These are phyloP conservation scores for Diabrotica undecimpunctata DNA, from an alignment of 1,140 invertebrate genomes.

Conservation along the genomic window DNA sequence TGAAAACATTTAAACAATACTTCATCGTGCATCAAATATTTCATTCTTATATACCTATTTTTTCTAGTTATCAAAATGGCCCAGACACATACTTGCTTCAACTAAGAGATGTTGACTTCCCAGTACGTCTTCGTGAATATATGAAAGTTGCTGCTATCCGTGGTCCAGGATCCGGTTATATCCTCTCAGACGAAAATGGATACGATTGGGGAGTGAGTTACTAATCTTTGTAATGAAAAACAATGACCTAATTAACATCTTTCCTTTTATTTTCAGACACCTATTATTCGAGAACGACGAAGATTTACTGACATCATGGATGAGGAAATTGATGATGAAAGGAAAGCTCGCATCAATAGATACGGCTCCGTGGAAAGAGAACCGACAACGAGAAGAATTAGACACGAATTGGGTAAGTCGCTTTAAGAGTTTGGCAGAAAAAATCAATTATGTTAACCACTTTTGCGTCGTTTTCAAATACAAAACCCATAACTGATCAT, in stretches of 20 bases:
- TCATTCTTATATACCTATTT: neutral
- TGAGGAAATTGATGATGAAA: slow-evolving; percentile 91
- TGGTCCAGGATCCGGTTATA: slow-evolving; percentile 63
- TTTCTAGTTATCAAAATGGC: slow-evolving; percentile 84
- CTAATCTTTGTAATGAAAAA: neutral
- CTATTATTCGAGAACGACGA: slow-evolving; percentile 82
- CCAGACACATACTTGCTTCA: slow-evolving; percentile 94
- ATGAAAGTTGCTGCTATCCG: slow-evolving; percentile 83
- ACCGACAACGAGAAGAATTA: slow-evolving; percentile 65
- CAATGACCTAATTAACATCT: neutral
- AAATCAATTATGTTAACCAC: neutral
- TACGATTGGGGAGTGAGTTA: slow-evolving; percentile 71
- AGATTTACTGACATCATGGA: slow-evolving; percentile 94
- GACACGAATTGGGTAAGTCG: slow-evolving; percentile 67
- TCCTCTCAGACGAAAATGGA: slow-evolving; percentile 62
- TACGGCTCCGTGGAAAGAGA: slow-evolving; percentile 69
- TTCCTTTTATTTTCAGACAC: slow-evolving; percentile 56
- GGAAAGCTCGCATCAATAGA: slow-evolving; percentile 72
- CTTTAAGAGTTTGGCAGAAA: neutral
- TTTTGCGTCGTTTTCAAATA: neutral
- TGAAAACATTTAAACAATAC: neutral
- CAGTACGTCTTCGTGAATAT: slow-evolving; percentile 83
- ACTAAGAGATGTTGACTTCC: slow-evolving; percentile 87
- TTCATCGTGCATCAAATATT: no score
- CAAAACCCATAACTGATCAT: neutral